A percentile compares a stretch with the other conserved stretches of the same genome.
These are phyloP conservation scores for Monomorium pharaonis DNA, from an alignment of 1,140 invertebrate genomes.

Conservation along the genomic window DNA sequence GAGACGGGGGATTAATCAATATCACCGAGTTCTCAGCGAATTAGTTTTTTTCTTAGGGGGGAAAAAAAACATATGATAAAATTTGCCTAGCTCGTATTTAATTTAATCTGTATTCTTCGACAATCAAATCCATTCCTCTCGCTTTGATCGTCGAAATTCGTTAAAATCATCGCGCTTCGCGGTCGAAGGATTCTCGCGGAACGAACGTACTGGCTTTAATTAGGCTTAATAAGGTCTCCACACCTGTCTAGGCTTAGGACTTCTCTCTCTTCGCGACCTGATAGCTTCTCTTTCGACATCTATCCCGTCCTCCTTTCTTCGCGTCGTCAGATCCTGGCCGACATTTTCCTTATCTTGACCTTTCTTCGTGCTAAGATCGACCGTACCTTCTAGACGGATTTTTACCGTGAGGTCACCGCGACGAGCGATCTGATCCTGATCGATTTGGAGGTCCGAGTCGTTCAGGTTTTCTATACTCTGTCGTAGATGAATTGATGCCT, in stretches of 20 bases:
- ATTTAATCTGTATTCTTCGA: background rate
- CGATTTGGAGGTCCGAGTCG: conserved; percentile 75
- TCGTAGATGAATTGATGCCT: conserved; percentile 74
- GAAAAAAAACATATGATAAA: background rate
- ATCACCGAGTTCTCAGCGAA: background rate
- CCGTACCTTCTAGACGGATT: conserved; percentile 81
- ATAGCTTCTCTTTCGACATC: conserved; percentile 75
- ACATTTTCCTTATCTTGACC: conserved; percentile 82
- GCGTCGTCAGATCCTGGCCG: conserved; percentile 82
- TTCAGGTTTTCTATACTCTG: conserved; percentile 81
- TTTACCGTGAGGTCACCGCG: conserved; percentile 78
- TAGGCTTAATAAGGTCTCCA: conserved; percentile 84
- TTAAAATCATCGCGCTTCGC: background rate
- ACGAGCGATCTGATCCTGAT: conserved; percentile 65
- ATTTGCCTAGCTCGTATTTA: conserved; percentile 3
- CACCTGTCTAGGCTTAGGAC: conserved; percentile 83
- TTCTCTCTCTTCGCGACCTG: conserved; percentile 79
- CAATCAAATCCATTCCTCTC: background rate
- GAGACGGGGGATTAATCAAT: conserved; percentile 26
- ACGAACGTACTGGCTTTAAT: background rate
- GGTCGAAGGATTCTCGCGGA: background rate
- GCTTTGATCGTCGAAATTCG: background rate
- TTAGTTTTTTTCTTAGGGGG: background rate
- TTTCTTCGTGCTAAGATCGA: conserved; percentile 81
- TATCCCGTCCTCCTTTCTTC: conserved; percentile 78